Conservation (phyloP, 2,113 vertebrate genomes). For the Apus apus region DNA sequence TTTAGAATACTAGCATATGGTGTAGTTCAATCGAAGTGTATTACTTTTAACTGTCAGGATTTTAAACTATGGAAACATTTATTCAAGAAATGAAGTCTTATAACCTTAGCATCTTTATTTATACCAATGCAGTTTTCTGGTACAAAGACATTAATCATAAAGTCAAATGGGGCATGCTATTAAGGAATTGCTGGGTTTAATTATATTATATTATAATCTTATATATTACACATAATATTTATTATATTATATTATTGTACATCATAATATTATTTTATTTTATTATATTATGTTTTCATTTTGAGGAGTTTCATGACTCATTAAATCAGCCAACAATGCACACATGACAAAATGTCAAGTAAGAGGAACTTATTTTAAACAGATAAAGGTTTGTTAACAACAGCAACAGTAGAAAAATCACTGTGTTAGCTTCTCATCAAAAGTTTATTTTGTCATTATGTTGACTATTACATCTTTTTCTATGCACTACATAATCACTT, state of each 20-base stretch:
- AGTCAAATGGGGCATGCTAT: constrained; percentile 34
- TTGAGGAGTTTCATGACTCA: constrained; percentile 50
- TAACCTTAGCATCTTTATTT: background rate
- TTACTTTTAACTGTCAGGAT: background rate
- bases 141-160: background rate
- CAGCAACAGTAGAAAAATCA: background rate
- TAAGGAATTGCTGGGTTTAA: constrained; percentile 23
- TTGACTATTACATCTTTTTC: background rate
- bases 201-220: constrained; percentile 7
- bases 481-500: background rate
- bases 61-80: background rate
- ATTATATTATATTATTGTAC: background rate
- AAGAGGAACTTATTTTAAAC: constrained; percentile 43
- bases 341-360: background rate
- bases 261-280: background rate
- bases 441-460: background rate
- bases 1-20: background rate
- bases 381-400: constrained; percentile 9
- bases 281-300: constrained; percentile 31
- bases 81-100: background rate
- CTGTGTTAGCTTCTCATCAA: constrained; percentile 33
- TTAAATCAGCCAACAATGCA: constrained; percentile 39
- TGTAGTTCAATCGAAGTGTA: background rate
- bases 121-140: background rate
- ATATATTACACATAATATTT: background rate